Evolutionary conservation across 2,113 vertebrate genomes (phyloP).

Genomic region (Nothocercus julius): DNA sequence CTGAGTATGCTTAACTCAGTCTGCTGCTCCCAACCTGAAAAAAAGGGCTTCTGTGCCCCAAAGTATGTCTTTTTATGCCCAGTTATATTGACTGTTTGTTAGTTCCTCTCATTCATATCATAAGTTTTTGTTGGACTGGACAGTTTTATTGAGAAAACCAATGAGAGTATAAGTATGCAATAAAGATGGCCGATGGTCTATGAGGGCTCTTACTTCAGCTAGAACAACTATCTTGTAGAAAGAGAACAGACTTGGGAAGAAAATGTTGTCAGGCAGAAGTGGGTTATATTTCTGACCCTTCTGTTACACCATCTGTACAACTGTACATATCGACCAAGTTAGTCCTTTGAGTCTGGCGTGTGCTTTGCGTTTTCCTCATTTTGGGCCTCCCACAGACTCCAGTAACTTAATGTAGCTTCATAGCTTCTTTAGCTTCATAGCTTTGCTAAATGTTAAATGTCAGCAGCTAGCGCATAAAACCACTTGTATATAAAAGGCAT

Average conservation of each 20-base stretch:
- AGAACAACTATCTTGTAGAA: not conserved
- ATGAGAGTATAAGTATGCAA: not conserved
- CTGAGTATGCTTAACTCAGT: not conserved
- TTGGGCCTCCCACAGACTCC: not conserved
- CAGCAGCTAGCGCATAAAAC: conserved; percentile 2
- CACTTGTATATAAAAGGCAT: not conserved
- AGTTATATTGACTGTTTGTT: not conserved
- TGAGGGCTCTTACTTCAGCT: not conserved
- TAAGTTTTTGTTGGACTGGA: not conserved
- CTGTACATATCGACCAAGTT: conserved; percentile 17
- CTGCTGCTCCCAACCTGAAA: not conserved
- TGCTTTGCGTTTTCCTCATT: not conserved
- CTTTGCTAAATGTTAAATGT: not conserved
- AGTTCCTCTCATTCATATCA: not conserved
- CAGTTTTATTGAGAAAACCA: not conserved
- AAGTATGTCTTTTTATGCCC: not conserved
- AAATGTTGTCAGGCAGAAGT: not conserved
- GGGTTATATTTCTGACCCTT: not conserved
- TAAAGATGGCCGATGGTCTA: not conserved
- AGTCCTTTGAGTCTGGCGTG: not conserved
- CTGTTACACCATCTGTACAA: not conserved
- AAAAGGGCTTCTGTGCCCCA: not conserved
- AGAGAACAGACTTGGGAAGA: not conserved
- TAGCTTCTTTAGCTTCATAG: not conserved
- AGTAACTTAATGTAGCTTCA: not conserved